These are phyloP conservation scores for Chorisops tibialis DNA, from an alignment of 2,888 invertebrate species.

Conservation along the genomic window DNA sequence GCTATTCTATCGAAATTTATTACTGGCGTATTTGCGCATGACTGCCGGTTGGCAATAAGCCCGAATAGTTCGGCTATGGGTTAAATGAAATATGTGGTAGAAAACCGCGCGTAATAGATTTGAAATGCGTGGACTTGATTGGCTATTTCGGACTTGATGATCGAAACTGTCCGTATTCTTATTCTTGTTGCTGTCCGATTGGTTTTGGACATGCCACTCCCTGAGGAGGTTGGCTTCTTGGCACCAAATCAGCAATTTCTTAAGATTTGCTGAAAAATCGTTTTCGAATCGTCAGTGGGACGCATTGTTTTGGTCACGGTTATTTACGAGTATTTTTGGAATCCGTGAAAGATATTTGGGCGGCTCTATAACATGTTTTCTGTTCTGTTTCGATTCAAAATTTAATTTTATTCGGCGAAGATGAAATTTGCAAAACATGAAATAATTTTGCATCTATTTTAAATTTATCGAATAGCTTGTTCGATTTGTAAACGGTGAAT, in stretches of 20 bases:
- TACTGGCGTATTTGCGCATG: conserved; percentile 5
- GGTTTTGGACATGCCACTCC: conserved; percentile 1
- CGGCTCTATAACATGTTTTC: background rate
- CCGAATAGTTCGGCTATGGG: background rate
- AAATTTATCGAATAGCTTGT: no score
- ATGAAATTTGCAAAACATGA: no score
- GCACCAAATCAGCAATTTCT: conserved; percentile 12
- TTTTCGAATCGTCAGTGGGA: conserved; percentile 17
- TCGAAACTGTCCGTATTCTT: background rate
- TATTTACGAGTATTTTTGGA: conserved; percentile 8
- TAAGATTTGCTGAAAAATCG: conserved; percentile 1
- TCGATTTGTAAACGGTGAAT: no score
- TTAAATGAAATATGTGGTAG: no score
- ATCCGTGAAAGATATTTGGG: conserved; percentile 12
- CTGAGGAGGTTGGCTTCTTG: conserved; percentile 18
- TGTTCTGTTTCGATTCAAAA: background rate
- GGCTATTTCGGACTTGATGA: background rate
- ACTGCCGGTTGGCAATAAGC: conserved; percentile 6
- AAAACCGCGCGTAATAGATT: no score
- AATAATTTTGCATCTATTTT: no score
- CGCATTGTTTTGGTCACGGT: conserved; percentile 20
- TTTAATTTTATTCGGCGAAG: no score
- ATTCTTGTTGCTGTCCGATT: background rate
- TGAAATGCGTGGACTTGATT: background rate
- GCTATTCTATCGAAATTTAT: conserved; percentile 11